A percentile compares a stretch with the other conserved stretches of the same genome.
These are phyloP conservation scores for Poecilia velifera DNA, from an alignment of 2,797 vertebrate species.

Conservation along the genomic window DNA sequence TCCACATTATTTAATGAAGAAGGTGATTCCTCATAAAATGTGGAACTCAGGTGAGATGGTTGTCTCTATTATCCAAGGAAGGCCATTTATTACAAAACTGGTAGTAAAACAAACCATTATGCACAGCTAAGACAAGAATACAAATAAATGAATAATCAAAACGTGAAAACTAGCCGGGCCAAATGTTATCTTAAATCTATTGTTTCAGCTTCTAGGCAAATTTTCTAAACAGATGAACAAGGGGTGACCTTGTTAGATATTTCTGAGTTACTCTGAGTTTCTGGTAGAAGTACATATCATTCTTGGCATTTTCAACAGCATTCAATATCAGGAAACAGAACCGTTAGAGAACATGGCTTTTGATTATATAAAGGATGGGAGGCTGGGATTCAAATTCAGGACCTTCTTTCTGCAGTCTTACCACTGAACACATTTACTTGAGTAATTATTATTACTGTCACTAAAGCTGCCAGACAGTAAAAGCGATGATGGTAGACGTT, in stretches of 20 bases:
- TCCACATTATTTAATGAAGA: not conserved
- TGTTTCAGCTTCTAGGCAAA: not conserved
- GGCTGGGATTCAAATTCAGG: no score
- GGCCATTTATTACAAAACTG: not conserved
- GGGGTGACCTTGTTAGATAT: not conserved
- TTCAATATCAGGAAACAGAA: no score
- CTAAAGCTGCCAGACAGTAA: not conserved
- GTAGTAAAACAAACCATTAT: not conserved
- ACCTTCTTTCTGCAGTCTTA: not conserved
- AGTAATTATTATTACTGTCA: not conserved
- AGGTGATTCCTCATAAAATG: not conserved
- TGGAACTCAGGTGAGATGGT: not conserved
- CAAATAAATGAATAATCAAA: not conserved
- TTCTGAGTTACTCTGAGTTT: not conserved
- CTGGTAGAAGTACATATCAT: no score
- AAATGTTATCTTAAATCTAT: not conserved
- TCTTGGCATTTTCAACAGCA: no score
- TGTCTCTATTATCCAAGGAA: not conserved
- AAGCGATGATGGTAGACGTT: not conserved
- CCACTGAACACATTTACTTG: not conserved
- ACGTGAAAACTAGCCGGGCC: not conserved
- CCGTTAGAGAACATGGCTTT: not conserved
- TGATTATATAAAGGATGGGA: not conserved
- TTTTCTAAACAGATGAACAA: not conserved
- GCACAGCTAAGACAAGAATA: not conserved